A percentile compares a stretch with the other conserved stretches of the same genome.
Evolutionary conservation across 1,140 invertebrate species (phyloP).

Genomic region (Trypoxylus dichotomus): DNA sequence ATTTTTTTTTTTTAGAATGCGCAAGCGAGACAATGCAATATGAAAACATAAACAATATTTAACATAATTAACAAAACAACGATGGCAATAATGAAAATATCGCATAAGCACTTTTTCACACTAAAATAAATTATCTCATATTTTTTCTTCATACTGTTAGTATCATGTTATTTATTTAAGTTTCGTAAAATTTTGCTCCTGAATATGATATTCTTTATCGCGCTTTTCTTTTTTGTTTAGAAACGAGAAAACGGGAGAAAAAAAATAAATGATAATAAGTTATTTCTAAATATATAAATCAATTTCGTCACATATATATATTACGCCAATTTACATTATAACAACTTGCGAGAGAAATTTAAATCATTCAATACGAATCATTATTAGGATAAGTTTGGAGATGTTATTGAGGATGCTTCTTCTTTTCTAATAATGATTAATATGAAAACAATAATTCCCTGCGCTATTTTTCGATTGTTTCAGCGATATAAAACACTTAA

Average conservation of each 20-base stretch:
- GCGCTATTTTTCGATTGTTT: constrained; percentile 23
- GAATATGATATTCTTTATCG: neutral
- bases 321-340: neutral
- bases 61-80: constrained; percentile 48
- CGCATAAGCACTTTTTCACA: constrained; percentile 49
- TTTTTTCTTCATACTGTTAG: constrained; percentile 44
- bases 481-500: constrained; percentile 46
- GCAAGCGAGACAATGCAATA: constrained; percentile 49
- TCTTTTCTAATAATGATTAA: neutral
- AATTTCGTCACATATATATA: constrained; percentile 20
- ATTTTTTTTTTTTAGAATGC: constrained; percentile 41
- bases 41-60: constrained; percentile 40
- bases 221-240: neutral
- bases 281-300: neutral
- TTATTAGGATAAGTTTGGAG: constrained; percentile 5
- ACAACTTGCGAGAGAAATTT: neutral
- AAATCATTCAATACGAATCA: neutral
- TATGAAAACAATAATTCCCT: neutral
- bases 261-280: neutral
- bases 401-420: constrained; percentile 48
- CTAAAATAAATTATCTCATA: constrained; percentile 44
- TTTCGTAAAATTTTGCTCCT: constrained; percentile 27
- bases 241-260: neutral
- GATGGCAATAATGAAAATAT: constrained; percentile 43
- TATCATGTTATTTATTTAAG: neutral